Evolutionary conservation across 2,888 invertebrate genomes (phyloP).

Genomic region (Muscina levida): DNA sequence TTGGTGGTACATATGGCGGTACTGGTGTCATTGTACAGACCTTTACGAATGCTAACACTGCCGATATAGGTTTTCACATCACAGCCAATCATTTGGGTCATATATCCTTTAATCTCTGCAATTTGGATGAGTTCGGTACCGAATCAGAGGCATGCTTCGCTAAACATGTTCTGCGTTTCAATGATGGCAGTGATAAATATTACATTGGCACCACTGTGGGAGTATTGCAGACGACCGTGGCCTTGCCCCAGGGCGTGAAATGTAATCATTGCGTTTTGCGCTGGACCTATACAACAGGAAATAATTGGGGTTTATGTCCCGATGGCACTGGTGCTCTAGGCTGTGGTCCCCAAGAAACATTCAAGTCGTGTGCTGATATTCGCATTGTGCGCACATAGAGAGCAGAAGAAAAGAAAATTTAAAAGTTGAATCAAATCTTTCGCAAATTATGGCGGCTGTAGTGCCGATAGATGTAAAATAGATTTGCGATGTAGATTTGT

Average conservation of each 20-base stretch:
- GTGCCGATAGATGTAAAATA: too few relatives aligned
- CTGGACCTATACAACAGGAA: constrained; percentile 82
- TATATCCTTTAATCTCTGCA: constrained; percentile 81
- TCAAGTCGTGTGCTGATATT: constrained; percentile 81
- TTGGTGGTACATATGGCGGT: constrained; percentile 81
- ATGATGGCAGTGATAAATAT: constrained; percentile 72
- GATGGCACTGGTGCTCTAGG: constrained; percentile 78
- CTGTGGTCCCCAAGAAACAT: constrained; percentile 81
- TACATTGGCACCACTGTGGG: constrained; percentile 70
- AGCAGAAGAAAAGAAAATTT: too few relatives aligned
- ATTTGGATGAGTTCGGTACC: constrained; percentile 76
- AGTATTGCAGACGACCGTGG: constrained; percentile 70
- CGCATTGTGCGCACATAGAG: constrained; percentile 69
- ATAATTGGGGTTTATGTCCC: constrained; percentile 81
- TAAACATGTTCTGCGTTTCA: constrained; percentile 75
- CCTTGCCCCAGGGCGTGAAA: constrained; percentile 79
- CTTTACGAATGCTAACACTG: constrained; percentile 74
- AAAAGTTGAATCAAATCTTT: too few relatives aligned
- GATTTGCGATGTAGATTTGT: too few relatives aligned
- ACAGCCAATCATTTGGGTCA: constrained; percentile 81
- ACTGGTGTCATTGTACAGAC: constrained; percentile 80
- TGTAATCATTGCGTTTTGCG: constrained; percentile 82
- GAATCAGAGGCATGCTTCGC: constrained; percentile 82
- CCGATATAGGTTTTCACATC: constrained; percentile 75
- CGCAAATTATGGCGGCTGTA: too few relatives aligned